Evolutionary conservation across 2,113 vertebrate species (phyloP).

Genomic region (Acrocephalus kingi): DNA sequence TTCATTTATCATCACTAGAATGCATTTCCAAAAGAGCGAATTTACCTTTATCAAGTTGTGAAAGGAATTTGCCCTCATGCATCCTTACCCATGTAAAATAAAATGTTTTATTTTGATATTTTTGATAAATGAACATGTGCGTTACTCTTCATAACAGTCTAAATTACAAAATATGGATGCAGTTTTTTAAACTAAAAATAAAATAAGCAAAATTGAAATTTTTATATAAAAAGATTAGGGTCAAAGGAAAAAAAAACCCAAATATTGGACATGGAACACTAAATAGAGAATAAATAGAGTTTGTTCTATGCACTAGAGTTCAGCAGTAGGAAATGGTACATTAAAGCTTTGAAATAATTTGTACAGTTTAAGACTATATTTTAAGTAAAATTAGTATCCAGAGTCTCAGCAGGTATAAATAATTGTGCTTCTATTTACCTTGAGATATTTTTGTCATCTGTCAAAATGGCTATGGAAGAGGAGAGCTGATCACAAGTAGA

Average conservation of each 20-base stretch:
- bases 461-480: background rate
- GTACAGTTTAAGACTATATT: background rate
- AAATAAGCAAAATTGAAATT: background rate
- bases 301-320: background rate
- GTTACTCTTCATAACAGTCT: slow-evolving; percentile 62
- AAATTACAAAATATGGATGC: slow-evolving; percentile 12
- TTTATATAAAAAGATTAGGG: background rate
- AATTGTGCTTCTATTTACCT: background rate
- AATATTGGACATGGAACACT: background rate
- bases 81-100: slow-evolving; percentile 30
- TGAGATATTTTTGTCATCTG: background rate
- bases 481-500: background rate
- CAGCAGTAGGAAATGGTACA: background rate
- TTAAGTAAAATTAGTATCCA: background rate
- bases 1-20: slow-evolving; percentile 63
- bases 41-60: background rate
- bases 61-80: slow-evolving; percentile 29
- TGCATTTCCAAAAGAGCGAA: slow-evolving; percentile 5
- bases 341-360: background rate
- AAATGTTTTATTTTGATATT: slow-evolving; percentile 55
- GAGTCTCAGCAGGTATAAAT: background rate
- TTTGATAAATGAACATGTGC: background rate
- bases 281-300: background rate
- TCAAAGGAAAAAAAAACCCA: background rate
- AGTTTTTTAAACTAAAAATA: background rate